A percentile compares a stretch with the other conserved stretches of the same genome.
Evolutionary conservation across 1,140 invertebrate genomes (phyloP).

Genomic region (Lasioglossum baleicum): DNA sequence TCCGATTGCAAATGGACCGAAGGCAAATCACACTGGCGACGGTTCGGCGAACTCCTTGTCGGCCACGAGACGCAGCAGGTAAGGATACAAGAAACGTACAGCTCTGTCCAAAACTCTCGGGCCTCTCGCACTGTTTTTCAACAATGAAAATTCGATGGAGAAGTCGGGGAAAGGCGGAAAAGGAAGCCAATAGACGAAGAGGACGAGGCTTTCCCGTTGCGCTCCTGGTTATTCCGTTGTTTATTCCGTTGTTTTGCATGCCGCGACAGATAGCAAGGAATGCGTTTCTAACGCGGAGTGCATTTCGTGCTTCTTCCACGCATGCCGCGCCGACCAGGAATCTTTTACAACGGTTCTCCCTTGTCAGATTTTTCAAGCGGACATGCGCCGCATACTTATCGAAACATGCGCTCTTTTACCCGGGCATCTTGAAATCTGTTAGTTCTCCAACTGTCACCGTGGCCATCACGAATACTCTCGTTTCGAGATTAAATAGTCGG

Average conservation of each 20-base stretch:
- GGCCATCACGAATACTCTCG: neutral
- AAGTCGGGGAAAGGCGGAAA: too few relatives aligned
- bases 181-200: neutral
- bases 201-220: slow-evolving; percentile 30
- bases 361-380: slow-evolving; percentile 13
- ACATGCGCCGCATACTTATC: neutral
- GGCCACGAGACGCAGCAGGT: slow-evolving; percentile 22
- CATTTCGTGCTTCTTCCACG: slow-evolving; percentile 16
- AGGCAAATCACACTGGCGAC: slow-evolving; percentile 41
- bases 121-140: too few relatives aligned
- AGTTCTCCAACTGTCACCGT: neutral
- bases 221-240: slow-evolving; percentile 52
- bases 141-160: too few relatives aligned
- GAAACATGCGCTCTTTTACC: neutral
- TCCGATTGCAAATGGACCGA: slow-evolving; percentile 52
- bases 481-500: too few relatives aligned
- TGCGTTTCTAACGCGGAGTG: slow-evolving; percentile 47
- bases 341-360: slow-evolving; percentile 24
- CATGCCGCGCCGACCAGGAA: slow-evolving; percentile 6
- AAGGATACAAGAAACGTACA: too few relatives aligned
- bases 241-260: slow-evolving; percentile 57
- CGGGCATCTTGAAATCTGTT: neutral
- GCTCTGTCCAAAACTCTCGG: too few relatives aligned
- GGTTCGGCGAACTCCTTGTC: slow-evolving; percentile 41
- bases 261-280: slow-evolving; percentile 39